These are phyloP conservation scores for Stictonetta naevosa DNA, from an alignment of 2,113 vertebrate genomes.

Conservation along the genomic window DNA sequence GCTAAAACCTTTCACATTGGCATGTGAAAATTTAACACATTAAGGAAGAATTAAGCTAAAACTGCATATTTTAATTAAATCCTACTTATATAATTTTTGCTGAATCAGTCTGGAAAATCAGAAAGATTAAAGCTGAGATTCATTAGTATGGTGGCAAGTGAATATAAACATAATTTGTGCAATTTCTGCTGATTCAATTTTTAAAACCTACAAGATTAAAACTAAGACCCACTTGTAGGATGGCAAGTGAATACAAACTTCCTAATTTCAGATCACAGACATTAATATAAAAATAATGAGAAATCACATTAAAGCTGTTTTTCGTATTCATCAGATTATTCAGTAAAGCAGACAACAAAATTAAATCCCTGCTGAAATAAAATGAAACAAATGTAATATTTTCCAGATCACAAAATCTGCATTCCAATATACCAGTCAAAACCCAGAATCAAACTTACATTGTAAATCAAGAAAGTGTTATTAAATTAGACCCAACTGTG, in stretches of 20 bases:
- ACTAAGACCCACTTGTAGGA: not conserved
- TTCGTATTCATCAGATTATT: conserved; percentile 28
- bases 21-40: not conserved
- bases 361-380: not conserved
- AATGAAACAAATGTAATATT: not conserved
- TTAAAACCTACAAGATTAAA: conserved; percentile 44
- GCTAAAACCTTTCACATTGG: not conserved
- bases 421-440: not conserved
- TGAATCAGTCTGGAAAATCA: conserved; percentile 37
- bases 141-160: conserved; percentile 23
- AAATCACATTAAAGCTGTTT: conserved; percentile 36
- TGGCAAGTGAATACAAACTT: conserved; percentile 1
- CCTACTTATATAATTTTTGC: conserved; percentile 13
- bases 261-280: not conserved
- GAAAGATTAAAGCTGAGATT: conserved; percentile 37
- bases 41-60: conserved; percentile 4
- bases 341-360: not conserved
- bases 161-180: conserved; percentile 26
- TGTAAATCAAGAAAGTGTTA: not conserved
- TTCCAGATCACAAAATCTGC: not conserved
- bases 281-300: conserved; percentile 18
- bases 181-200: conserved; percentile 52
- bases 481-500: not conserved
- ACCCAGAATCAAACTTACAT: not conserved
- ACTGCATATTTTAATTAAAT: conserved; percentile 11